These are phyloP conservation scores for Avahi laniger DNA, from an alignment of 2,797 vertebrate species.

Conservation along the genomic window DNA sequence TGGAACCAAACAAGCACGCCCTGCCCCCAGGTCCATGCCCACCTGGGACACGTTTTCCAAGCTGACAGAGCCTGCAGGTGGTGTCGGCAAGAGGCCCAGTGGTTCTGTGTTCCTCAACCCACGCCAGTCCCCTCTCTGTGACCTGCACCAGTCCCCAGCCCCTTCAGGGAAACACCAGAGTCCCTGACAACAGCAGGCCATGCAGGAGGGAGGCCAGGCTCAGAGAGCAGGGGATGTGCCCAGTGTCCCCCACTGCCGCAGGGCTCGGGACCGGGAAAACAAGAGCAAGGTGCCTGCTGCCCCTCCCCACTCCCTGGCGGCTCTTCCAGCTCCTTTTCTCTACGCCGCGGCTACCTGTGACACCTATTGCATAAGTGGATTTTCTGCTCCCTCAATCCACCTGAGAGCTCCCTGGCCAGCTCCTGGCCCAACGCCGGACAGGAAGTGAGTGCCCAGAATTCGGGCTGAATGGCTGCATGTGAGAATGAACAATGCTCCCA, in stretches of 20 bases:
- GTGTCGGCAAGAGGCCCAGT: accelerated
- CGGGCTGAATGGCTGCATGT: accelerated
- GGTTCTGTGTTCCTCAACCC: neutral
- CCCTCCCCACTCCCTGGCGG: accelerated
- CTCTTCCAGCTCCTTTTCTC: neutral
- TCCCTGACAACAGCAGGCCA: neutral
- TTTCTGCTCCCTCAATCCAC: too few relatives aligned
- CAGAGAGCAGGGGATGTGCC: neutral
- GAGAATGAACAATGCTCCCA: neutral
- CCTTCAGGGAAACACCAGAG: accelerated
- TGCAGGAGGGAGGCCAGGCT: neutral
- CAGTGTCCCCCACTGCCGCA: neutral
- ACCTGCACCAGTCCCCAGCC: accelerated
- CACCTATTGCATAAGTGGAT: neutral
- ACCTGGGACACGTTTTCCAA: neutral
- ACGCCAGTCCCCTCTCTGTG: accelerated
- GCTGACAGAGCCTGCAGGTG: accelerated
- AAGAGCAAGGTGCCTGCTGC: accelerated
- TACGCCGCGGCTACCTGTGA: accelerated
- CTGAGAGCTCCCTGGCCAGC: neutral
- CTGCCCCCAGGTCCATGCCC: neutral
- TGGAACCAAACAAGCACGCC: accelerated
- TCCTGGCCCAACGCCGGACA: neutral
- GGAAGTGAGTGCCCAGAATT: accelerated
- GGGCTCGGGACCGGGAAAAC: neutral